A percentile compares a stretch with the other conserved stretches of the same genome.
phyloP scores from a whole-genome alignment of 1,140 invertebrate genomes.

The Plectus sambesii region DNA sequence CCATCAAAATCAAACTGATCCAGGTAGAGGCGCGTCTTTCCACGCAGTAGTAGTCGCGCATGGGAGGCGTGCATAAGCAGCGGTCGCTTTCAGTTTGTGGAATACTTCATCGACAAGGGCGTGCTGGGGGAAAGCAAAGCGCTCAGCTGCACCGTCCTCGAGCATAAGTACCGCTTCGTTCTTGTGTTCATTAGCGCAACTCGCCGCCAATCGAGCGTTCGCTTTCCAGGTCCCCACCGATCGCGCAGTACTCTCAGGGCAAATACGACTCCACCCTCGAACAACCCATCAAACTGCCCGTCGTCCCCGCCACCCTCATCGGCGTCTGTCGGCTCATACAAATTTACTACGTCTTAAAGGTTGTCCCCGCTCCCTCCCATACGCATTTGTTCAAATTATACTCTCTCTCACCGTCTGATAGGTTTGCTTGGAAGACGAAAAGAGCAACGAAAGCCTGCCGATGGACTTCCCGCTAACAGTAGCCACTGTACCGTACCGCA shows the following conservation, averaged over 20 bases:
- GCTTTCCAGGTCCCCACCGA: slow-evolving; percentile 34
- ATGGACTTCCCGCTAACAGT: slow-evolving; percentile 71
- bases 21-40: slow-evolving; percentile 50
- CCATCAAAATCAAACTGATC: slow-evolving; percentile 59
- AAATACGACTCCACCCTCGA: slow-evolving; percentile 56
- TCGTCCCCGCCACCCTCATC: slow-evolving; percentile 65
- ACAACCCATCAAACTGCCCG: slow-evolving; percentile 55
- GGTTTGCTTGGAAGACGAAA: slow-evolving; percentile 52
- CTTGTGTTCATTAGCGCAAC: slow-evolving; percentile 55
- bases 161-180: too few relatives aligned
- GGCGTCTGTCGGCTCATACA: slow-evolving; percentile 65
- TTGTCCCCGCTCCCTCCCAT: slow-evolving; percentile 44
- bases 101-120: slow-evolving; percentile 68
- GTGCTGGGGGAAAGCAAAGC: slow-evolving; percentile 64
- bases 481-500: slow-evolving; percentile 65
- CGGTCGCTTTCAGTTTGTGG: slow-evolving; percentile 55
- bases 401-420: slow-evolving; percentile 13
- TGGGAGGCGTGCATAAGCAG: background rate
- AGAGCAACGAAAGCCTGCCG: slow-evolving; percentile 61
- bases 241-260: slow-evolving; percentile 27
- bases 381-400: slow-evolving; percentile 9
- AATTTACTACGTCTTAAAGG: slow-evolving; percentile 67
- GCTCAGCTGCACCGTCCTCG: slow-evolving; percentile 59
- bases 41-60: too few relatives aligned
- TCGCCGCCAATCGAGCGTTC: slow-evolving; percentile 46